Conservation (phyloP, 2,113 vertebrate genomes). For the Calonectris borealis region DNA sequence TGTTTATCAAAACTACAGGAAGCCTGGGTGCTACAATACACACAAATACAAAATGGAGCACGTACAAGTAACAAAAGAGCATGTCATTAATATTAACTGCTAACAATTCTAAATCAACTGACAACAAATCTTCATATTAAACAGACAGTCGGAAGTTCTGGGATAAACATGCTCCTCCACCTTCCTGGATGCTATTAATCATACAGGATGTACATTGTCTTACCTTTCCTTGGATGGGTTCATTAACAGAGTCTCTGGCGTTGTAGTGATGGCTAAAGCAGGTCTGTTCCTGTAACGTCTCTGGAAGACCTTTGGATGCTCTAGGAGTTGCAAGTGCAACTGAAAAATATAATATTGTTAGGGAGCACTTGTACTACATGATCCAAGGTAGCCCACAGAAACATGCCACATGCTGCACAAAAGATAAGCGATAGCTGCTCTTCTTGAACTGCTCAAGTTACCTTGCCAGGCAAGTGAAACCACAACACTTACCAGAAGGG, state of each 20-base stretch:
- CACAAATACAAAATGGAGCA: neutral
- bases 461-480: neutral
- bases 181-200: slow-evolving; percentile 42
- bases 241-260: slow-evolving; percentile 53
- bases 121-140: neutral
- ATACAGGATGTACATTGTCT: slow-evolving; percentile 55
- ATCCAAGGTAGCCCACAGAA: neutral
- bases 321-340: slow-evolving; percentile 54
- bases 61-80: neutral
- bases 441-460: neutral
- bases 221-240: slow-evolving; percentile 69
- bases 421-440: neutral
- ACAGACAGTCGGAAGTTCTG: slow-evolving; percentile 3
- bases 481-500: neutral
- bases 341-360: neutral
- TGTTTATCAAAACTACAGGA: slow-evolving; percentile 28
- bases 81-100: neutral
- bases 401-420: accelerated
- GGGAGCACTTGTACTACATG: accelerated
- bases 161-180: slow-evolving; percentile 24
- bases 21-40: neutral
- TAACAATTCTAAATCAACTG: neutral
- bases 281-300: slow-evolving; percentile 53
- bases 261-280: slow-evolving; percentile 62
- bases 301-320: slow-evolving; percentile 20